phyloP scores from a whole-genome alignment of 1,140 invertebrate species.

The Pseudobourletiella spinata region DNA sequence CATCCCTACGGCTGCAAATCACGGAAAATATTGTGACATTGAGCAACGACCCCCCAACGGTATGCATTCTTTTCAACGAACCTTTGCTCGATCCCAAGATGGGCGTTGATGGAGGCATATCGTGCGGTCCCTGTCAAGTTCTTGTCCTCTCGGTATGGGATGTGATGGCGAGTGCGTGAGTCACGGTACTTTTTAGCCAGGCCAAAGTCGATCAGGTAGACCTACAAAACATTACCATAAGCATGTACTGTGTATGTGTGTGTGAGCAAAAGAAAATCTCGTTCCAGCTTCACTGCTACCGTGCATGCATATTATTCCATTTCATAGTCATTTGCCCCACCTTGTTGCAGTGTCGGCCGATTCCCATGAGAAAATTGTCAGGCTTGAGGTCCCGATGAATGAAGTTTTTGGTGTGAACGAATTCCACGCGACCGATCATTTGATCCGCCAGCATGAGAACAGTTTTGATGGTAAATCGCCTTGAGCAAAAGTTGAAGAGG shows the following conservation, averaged over 20 bases:
- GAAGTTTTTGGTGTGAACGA: constrained; percentile 87
- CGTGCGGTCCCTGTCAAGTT: constrained; percentile 92
- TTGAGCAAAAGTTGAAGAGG: constrained; percentile 90
- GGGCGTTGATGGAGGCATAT: constrained; percentile 95
- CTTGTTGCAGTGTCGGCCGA: constrained; percentile 88
- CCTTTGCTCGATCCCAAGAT: constrained; percentile 82
- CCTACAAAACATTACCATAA: constrained; percentile 43
- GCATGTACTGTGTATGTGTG: too few relatives aligned
- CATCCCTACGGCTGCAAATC: constrained; percentile 65
- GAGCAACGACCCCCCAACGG: neutral
- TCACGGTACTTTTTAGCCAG: constrained; percentile 93
- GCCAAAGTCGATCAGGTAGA: constrained; percentile 96
- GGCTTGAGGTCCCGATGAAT: constrained; percentile 94
- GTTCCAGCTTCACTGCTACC: too few relatives aligned
- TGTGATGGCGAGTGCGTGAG: constrained; percentile 73
- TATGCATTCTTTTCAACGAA: constrained; percentile 47
- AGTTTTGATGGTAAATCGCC: constrained; percentile 93
- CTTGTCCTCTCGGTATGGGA: constrained; percentile 89
- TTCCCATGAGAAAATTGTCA: constrained; percentile 97
- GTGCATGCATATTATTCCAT: too few relatives aligned
- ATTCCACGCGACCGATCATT: constrained; percentile 45
- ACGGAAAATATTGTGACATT: neutral
- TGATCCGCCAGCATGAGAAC: constrained; percentile 95
- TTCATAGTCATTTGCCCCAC: too few relatives aligned
- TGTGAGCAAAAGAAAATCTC: too few relatives aligned